Conservation (phyloP, 2,113 vertebrate species). For the Cryptotis parvus region DNA sequence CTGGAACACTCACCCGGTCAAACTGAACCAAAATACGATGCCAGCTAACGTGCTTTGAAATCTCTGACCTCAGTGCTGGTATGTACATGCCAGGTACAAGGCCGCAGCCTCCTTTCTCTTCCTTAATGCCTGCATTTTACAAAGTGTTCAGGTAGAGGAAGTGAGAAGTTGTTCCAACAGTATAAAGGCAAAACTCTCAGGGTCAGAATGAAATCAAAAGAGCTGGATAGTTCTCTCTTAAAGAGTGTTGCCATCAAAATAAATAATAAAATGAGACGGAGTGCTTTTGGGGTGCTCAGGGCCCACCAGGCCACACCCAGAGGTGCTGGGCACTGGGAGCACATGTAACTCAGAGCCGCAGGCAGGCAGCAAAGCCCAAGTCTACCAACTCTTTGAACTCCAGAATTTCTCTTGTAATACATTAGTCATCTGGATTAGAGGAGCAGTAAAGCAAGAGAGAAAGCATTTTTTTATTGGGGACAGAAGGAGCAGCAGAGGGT, state of each 20-base stretch:
- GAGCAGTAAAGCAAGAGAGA: neutral
- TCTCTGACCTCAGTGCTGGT: no score
- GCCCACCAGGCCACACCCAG: no score
- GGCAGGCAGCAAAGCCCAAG: no score
- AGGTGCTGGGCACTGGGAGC: no score
- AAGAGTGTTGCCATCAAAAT: slow-evolving; percentile 34
- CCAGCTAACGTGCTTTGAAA: no score
- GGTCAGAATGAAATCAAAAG: neutral
- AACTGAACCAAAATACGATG: no score
- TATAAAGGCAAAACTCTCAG: neutral
- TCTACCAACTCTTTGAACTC: no score
- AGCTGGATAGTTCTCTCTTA: slow-evolving; percentile 8
- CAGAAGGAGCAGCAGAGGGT: neutral
- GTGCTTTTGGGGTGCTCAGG: neutral
- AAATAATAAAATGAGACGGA: slow-evolving; percentile 33
- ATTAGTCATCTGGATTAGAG: neutral
- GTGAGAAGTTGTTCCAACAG: no score
- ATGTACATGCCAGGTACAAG: rapidly evolving
- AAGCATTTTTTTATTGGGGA: slow-evolving; percentile 14
- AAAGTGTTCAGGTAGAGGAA: no score
- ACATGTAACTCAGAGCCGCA: no score
- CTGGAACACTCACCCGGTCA: no score
- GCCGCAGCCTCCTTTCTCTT: neutral
- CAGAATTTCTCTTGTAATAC: neutral
- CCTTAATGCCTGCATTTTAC: no score